A percentile compares a stretch with the other conserved stretches of the same genome.
Evolutionary conservation across 2,888 invertebrate species (phyloP).

Genomic region (Polydrusus tereticollis): DNA sequence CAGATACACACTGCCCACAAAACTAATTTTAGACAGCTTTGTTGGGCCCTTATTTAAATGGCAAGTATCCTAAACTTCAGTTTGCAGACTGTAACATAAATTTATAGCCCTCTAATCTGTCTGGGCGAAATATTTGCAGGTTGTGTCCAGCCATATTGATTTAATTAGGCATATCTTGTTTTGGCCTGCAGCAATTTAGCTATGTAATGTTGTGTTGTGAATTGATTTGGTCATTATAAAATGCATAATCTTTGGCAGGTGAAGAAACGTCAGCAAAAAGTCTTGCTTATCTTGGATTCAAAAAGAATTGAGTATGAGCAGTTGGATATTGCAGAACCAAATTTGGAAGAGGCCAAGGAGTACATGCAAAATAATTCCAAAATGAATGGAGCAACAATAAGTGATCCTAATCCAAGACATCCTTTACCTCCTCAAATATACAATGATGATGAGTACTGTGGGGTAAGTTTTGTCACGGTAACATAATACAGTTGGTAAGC

Average conservation of each 20-base stretch:
- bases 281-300: constrained; percentile 93
- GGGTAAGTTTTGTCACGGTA: constrained; percentile 74
- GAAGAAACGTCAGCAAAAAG: constrained; percentile 94
- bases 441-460: constrained; percentile 92
- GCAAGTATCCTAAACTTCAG: too few species aligned
- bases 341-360: constrained; percentile 87
- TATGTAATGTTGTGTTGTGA: too few species aligned
- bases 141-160: too few species aligned
- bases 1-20: too few species aligned
- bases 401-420: constrained; percentile 80
- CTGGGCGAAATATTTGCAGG: too few species aligned
- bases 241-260: constrained; percentile 73
- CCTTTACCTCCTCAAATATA: constrained; percentile 95
- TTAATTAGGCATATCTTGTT: too few species aligned
- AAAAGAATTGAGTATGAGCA: constrained; percentile 90
- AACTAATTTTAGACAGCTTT: too few species aligned
- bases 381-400: constrained; percentile 79
- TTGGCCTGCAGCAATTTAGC: too few species aligned
- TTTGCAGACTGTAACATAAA: too few species aligned
- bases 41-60: too few species aligned
- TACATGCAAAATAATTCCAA: constrained; percentile 93
- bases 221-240: not conserved
- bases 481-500: not conserved
- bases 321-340: constrained; percentile 96
- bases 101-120: too few species aligned